Base-by-base conservation (phyloP, 2,113 vertebrate species). In the Brachypodius melanocephalos region DNA sequence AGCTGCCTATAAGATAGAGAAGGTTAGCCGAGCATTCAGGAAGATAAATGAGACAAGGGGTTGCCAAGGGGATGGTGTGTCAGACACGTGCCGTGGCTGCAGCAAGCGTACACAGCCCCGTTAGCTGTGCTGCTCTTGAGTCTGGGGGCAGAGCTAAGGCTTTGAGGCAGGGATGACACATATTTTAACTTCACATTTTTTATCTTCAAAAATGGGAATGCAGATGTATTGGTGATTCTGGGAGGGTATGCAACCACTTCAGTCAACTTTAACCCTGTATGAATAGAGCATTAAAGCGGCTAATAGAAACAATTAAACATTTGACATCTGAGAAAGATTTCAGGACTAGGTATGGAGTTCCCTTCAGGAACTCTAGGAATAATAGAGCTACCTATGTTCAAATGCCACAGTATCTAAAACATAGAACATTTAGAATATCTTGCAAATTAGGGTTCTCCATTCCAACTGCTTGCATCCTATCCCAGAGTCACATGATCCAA, bases 21-120 rank as follows among this genome's bases (percentile, higher is more conserved):
- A 91, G 88, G 82, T 94, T 93, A 96, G 88, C 57, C 52, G 77
- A 96, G 93, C 94, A 61, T 94, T 93, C 93, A 96, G 38, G 93
- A 95, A 96, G 93, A 96, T 93, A 94, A 96, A 96, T 96, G 95
- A 95, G 94, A 93, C 89, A 92, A 78, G 90, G 75, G 92, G 92
- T 94, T 96, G 95, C 95, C 92, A 95, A 88, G 94, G 94, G 96
- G 95, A 84, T 88, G 91, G 68, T 88, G 66, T 78, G 86, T 96
- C 91, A 95, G 91, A 92, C 87, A 66, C 25, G 20, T 90, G 82
- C 72, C 4, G 6, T 83, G 71, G 67, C 85, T 95, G 91, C 86
- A 78, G 82, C 25, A 1, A 57, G 61, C 17, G 11, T 16, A 32
- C 17, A 9, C 69, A 8, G 45, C 40, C 85, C 28, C 10, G 5